Evolutionary conservation across 2,113 vertebrate species (phyloP), one percentile per base, ranked within the genome.

Genomic region (Larimichthys polyactis): DNA sequence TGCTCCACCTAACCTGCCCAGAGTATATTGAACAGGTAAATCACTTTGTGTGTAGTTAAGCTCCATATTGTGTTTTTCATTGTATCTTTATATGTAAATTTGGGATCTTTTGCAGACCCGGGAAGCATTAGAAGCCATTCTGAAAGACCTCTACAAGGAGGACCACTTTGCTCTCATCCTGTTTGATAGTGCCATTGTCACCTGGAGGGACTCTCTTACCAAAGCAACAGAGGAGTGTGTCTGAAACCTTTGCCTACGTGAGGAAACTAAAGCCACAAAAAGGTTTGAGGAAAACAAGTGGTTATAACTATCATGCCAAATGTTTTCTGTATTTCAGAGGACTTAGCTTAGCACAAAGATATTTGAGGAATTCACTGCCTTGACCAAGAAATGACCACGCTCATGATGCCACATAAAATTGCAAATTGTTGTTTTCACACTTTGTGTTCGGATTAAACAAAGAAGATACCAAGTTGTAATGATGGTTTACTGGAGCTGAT

Each of bases 1-100:
- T 76, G 93, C 94, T 49, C 95, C 95, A 1, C 49, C 75, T 52
- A 71, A 91, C 66, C 71, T 96, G 54, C 73, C 66, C 12, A 68
- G 84, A 77, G 64, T 96, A 95, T 73, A 95, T 96, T 0, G 0
- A 0, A 0, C 95, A 96, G 94, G 95, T 96, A 54, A 82, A 72
- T 67, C 3, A 40, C 4, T 24, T 76, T 69, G 40, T 14, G 0
- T 0, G 0, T 87, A 86, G 86, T 75, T 90, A 16, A 64, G 19
- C 4, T 5, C 1, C 16, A 32, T 19, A 44, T 22, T 43, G 70
- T 48, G 4, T 29, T 3, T 15, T 22, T 63, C 40, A 8, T 1
- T 64, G 20, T 66, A 5, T 49, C 22, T 65, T 63, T 12, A 55
- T 51, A 4, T 67, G 44, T 63, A 27, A 16, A 66, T 55, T 11